A percentile compares a stretch with the other conserved stretches of the same genome.
Evolutionary conservation across 2,797 vertebrate species (phyloP).

Genomic region (Pseudochaenichthys georgianus): DNA sequence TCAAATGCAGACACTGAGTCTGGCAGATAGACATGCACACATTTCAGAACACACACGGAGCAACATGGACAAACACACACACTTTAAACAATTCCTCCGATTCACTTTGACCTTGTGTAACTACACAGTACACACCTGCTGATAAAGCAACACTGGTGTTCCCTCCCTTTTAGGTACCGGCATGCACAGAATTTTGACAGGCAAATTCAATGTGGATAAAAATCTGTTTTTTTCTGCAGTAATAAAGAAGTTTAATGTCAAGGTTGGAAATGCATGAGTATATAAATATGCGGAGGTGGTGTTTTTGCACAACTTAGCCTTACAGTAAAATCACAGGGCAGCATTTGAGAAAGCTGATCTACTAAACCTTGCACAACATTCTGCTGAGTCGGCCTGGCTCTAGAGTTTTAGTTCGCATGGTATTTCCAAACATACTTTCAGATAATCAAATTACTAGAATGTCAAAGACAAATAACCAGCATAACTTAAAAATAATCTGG

Average conservation of each 20-base stretch:
- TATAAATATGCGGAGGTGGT: constrained; percentile 8
- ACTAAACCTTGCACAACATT: constrained; percentile 43
- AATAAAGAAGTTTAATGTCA: constrained; percentile 31
- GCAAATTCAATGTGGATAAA: constrained; percentile 23
- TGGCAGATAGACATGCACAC: constrained; percentile 16
- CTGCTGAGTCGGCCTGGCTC: constrained; percentile 39
- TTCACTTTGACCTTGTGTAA: constrained; percentile 62
- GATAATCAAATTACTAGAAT: constrained; percentile 12
- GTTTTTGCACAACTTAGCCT: constrained; percentile 43
- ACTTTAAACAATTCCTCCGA: constrained; percentile 44
- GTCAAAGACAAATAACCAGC: constrained; percentile 7
- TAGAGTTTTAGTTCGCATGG: constrained; percentile 9
- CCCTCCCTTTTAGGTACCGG: constrained; percentile 10
- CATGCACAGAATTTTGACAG: constrained; percentile 25
- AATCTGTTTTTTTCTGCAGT: constrained; percentile 17
- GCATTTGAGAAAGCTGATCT: constrained; percentile 51
- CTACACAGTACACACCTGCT: constrained; percentile 59
- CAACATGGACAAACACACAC: not conserved
- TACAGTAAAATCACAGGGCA: constrained; percentile 21
- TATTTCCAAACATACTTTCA: constrained; percentile 25
- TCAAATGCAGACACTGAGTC: constrained; percentile 18
- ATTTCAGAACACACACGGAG: not conserved
- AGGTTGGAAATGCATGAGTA: constrained; percentile 27
- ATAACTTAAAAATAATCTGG: not conserved
- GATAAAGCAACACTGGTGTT: constrained; percentile 42